Evolutionary conservation across 2,797 vertebrate genomes (phyloP).

Genomic region (Pseudocheirus occidentalis): DNA sequence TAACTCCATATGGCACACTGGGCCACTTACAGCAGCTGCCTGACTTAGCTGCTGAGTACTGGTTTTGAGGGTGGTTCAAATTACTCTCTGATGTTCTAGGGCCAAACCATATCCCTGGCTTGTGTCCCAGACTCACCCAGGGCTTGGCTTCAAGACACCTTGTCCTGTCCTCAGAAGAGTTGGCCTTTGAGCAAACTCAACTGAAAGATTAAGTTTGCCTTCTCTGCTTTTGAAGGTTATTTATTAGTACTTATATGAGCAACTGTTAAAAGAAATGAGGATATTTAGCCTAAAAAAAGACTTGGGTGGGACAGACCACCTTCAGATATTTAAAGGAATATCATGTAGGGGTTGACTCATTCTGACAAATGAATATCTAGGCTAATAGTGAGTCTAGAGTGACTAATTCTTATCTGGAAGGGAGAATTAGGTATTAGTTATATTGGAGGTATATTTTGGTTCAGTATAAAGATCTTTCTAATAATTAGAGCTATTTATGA

Average conservation of each 20-base stretch:
- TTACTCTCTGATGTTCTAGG: slow-evolving; percentile 34
- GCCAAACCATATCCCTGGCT: slow-evolving; percentile 75
- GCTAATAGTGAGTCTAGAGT: background rate
- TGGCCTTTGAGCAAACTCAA: slow-evolving; percentile 37
- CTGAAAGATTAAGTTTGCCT: background rate
- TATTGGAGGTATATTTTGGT: background rate
- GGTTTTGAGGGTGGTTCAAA: slow-evolving; percentile 53
- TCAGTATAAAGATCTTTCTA: background rate
- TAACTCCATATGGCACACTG: background rate
- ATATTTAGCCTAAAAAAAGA: background rate
- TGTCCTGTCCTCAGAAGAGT: slow-evolving; percentile 48
- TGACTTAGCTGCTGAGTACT: slow-evolving; percentile 20
- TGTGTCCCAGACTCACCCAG: background rate
- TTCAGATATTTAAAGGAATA: background rate
- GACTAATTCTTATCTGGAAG: background rate
- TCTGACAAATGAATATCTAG: background rate
- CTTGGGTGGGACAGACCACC: background rate
- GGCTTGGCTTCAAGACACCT: slow-evolving; percentile 40
- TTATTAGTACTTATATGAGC: background rate
- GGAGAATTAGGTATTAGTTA: background rate
- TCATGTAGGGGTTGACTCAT: background rate
- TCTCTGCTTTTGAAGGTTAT: background rate
- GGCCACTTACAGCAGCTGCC: background rate
- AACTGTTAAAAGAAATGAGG: background rate
- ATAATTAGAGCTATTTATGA: background rate